Evolutionary conservation across 2,797 vertebrate species (phyloP), one percentile per base, ranked within the genome.

Genomic region (Chaunax sp.): DNA sequence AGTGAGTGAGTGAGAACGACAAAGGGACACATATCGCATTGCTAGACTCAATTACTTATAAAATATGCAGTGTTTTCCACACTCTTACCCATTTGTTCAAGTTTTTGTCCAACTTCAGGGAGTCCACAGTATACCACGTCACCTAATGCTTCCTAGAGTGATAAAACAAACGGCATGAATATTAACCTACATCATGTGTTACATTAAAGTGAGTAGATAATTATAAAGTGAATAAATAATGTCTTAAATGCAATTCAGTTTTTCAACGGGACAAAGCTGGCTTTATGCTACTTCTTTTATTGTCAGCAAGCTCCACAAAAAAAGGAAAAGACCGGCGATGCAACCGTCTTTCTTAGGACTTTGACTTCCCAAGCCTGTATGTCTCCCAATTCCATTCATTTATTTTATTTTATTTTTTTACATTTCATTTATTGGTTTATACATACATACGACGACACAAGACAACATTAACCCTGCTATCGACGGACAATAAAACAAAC

Each of bases 71-170:
- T 19, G 3, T 50, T 3, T 41, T 44, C 1, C 4, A 6, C 33
- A 43, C 14, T 74, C 84, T 93, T 87, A 99, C 98, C 97, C 70
- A 97, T 88, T 89, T 95, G 95, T 85, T 94, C 96, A 85, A 99
- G 89, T 84, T 94, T 97, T 90, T 95, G 96, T 69, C 98, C 97
- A 78, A 96, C 83, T 91, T 99, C 97, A 84, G 98, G 97, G 64
- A 99, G 95, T 85, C 97, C 96, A 93, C 98, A 99, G 88, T 98
- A 99, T 33, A 99, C 98, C 80, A 99, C 95, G 3, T 99, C 98
- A 65, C 98, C 98, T 91, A 99, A 90, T 7, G 97, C 95, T 91
- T 98, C 97, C 98, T 99, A 72, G 80, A 61, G 75, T 6, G 0
- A 75, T 18, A 43, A 2, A 52, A 73, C 1, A 57, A 12, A 49